phyloP scores from a whole-genome alignment of 1,140 invertebrate genomes.

The Drosophila sp. region DNA sequence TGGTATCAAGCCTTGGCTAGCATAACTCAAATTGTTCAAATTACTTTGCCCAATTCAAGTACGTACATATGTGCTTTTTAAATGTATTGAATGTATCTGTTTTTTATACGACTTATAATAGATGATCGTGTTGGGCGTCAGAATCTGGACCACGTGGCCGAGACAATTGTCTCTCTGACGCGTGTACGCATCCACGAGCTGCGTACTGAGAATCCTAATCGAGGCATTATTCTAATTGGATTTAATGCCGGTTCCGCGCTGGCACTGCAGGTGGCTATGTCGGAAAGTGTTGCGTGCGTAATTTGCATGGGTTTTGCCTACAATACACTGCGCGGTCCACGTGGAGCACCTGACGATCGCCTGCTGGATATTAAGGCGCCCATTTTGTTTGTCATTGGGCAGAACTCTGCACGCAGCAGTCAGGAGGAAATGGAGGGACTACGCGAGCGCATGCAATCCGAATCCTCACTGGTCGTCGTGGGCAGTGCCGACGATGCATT shows the following conservation, averaged over 20 bases:
- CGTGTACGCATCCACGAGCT: constrained; percentile 90
- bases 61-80: background rate
- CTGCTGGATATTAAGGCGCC: constrained; percentile 90
- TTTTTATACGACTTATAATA: background rate
- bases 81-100: background rate
- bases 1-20: constrained; percentile 89
- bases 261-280: constrained; percentile 88
- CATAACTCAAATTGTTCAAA: constrained; percentile 89
- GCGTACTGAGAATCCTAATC: constrained; percentile 88
- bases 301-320: constrained; percentile 93
- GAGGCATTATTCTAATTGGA: constrained; percentile 91
- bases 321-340: constrained; percentile 89
- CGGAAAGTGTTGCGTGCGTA: constrained; percentile 89
- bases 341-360: constrained; percentile 92
- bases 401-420: constrained; percentile 87
- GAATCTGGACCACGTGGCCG: constrained; percentile 84
- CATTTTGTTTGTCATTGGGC: constrained; percentile 92
- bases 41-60: constrained; percentile 86
- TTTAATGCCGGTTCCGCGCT: constrained; percentile 91
- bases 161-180: constrained; percentile 89
- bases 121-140: constrained; percentile 69
- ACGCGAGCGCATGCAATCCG: constrained; percentile 90
- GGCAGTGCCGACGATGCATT: constrained; percentile 92
- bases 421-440: constrained; percentile 92
- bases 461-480: constrained; percentile 92